Percentiles rank a stretch among this genome's conserved stretches.
These are phyloP conservation scores for Trachelus stipa DNA, from an alignment of 2,888 invertebrate species.

Conservation along the genomic window DNA sequence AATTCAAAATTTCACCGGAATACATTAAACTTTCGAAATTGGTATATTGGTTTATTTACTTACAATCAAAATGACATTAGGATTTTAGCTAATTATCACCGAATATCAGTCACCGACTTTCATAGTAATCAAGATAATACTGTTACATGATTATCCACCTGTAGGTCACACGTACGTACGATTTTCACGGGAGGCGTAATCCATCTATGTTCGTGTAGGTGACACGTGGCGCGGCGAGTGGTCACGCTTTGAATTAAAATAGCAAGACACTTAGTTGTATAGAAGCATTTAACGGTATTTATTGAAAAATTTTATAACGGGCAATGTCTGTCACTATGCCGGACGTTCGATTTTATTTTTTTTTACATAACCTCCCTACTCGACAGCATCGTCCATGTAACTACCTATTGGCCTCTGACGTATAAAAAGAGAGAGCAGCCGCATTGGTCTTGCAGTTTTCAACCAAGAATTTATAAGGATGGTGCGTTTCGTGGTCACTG, in stretches of 20 bases:
- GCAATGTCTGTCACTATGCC: background rate
- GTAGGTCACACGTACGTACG: background rate
- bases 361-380: background rate
- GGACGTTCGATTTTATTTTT: background rate
- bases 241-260: background rate
- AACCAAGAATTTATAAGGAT: background rate
- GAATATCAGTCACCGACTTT: background rate
- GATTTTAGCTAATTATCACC: background rate
- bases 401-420: conserved; percentile 4
- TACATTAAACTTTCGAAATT: background rate
- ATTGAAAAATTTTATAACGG: background rate
- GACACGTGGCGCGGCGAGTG: background rate
- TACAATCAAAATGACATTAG: background rate
- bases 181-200: background rate
- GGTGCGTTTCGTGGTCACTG: background rate
- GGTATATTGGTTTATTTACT: background rate
- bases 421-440: conserved; percentile 21
- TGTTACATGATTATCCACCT: background rate
- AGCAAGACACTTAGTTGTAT: background rate
- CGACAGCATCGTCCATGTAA: background rate
- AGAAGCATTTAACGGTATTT: background rate
- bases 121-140: background rate
- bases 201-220: background rate
- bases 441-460: conserved; percentile 10
- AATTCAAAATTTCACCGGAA: background rate